These are phyloP conservation scores for Neopipo cinnamomea DNA, from an alignment of 2,113 vertebrate species.

Conservation along the genomic window DNA sequence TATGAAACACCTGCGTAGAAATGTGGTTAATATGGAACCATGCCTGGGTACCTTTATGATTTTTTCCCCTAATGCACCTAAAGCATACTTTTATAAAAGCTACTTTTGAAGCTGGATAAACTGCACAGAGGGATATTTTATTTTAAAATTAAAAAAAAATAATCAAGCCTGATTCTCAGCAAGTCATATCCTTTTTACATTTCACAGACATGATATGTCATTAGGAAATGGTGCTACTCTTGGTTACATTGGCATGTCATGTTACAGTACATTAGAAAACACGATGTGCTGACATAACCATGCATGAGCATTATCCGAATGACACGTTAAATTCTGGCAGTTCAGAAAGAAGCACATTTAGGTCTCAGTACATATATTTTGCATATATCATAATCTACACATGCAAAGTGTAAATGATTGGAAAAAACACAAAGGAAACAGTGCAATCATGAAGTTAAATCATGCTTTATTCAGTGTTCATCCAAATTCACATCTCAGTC, in stretches of 20 bases:
- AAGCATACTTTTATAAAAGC: background rate
- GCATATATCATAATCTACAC: background rate
- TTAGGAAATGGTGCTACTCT: constrained; percentile 33
- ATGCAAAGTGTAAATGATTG: background rate
- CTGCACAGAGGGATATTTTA: background rate
- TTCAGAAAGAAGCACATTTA: background rate
- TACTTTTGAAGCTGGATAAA: background rate
- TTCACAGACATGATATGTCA: constrained; percentile 4
- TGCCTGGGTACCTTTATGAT: background rate
- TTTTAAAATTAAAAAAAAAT: background rate
- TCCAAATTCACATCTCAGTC: background rate
- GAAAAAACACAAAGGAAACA: background rate
- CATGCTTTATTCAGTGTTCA: background rate
- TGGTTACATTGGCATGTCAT: constrained; percentile 6
- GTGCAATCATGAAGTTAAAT: background rate
- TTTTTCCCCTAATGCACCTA: background rate
- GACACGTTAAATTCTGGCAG: constrained; percentile 33
- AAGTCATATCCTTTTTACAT: background rate
- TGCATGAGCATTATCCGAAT: constrained; percentile 37
- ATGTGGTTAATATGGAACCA: background rate
- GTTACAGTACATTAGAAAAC: constrained; percentile 34
- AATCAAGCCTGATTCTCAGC: background rate
- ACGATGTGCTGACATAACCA: constrained; percentile 40
- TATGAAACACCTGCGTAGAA: background rate
- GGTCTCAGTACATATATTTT: background rate